Conservation (phyloP, 1,140 invertebrate species). For the Zaprionus taronus region DNA sequence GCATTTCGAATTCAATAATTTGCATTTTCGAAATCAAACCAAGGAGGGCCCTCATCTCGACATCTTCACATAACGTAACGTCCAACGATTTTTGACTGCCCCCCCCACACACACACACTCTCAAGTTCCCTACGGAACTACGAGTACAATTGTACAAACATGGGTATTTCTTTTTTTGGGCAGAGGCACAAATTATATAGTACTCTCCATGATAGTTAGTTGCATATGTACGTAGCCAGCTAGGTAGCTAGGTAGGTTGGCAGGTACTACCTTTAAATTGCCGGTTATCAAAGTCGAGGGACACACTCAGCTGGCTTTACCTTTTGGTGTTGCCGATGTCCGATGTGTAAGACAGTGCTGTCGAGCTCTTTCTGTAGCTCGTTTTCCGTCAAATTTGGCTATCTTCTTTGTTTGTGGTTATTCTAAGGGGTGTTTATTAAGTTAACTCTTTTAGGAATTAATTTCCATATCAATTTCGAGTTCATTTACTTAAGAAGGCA, state of each 20-base stretch:
- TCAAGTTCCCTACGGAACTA: neutral
- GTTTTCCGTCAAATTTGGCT: neutral
- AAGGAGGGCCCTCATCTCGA: neutral
- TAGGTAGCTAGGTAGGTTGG: conserved; percentile 30
- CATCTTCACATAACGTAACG: conserved; percentile 3
- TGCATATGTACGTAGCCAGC: conserved; percentile 33
- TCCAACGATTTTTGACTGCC: conserved; percentile 17
- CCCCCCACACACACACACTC: neutral
- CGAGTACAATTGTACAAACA: conserved; percentile 6
- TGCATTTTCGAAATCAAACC: conserved; percentile 67
- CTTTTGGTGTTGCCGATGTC: neutral
- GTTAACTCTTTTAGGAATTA: neutral
- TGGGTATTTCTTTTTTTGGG: conserved; percentile 40
- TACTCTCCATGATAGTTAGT: conserved; percentile 42
- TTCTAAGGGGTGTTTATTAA: neutral
- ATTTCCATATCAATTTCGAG: neutral
- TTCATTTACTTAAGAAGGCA: neutral
- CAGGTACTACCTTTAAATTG: conserved; percentile 58
- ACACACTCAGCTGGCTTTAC: conserved; percentile 73
- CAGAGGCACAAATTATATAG: conserved; percentile 63
- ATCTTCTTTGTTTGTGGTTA: neutral
- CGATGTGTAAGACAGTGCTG: neutral
- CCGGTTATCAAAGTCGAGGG: conserved; percentile 67
- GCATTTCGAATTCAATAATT: conserved; percentile 76
- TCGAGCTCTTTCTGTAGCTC: conserved; percentile 1